Percentiles rank a stretch among this genome's conserved stretches.
Evolutionary conservation across 2,888 invertebrate species (phyloP).

Genomic region (Drosophila paracracens): DNA sequence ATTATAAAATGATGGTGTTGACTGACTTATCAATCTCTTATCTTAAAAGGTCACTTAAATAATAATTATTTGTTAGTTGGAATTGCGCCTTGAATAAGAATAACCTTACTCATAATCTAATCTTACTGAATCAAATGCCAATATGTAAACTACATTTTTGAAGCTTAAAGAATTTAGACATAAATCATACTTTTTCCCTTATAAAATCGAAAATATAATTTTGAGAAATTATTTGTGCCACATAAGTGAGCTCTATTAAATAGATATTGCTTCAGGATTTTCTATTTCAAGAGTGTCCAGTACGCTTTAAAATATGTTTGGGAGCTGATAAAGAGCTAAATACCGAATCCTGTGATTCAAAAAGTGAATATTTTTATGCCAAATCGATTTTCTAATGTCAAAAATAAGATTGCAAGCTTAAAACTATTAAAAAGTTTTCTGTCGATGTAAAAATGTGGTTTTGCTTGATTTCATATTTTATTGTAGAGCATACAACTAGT

Average conservation of each 20-base stretch:
- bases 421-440: background rate
- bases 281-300: background rate
- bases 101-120: background rate
- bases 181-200: background rate
- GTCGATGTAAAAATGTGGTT: background rate
- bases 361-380: background rate
- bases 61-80: background rate
- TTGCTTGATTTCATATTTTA: background rate
- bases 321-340: background rate
- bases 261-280: background rate
- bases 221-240: background rate
- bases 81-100: background rate
- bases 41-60: background rate
- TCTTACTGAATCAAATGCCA: background rate
- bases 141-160: background rate
- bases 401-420: background rate
- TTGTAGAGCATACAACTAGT: slow-evolving; percentile 16
- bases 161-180: background rate
- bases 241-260: background rate
- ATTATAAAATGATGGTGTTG: background rate
- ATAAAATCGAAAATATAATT: background rate
- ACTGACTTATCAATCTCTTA: background rate
- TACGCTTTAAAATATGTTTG: background rate
- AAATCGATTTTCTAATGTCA: background rate
- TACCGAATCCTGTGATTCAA: background rate